Evolutionary conservation across 2,888 invertebrate species (phyloP).

Genomic region (Trachelus stipa): DNA sequence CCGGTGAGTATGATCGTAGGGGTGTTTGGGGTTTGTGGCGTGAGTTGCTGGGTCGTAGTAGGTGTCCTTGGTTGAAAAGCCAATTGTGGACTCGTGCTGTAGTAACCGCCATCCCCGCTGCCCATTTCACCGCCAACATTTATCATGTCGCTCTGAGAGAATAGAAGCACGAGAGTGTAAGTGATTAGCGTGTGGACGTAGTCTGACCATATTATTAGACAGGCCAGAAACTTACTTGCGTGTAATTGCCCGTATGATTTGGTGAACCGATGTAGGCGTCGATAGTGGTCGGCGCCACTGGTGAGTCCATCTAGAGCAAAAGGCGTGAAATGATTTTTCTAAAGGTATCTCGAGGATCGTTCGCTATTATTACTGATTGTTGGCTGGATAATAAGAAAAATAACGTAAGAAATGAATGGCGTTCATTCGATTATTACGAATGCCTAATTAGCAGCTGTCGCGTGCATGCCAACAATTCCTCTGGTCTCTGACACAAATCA

Average conservation of each 20-base stretch:
- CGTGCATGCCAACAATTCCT: too few species aligned
- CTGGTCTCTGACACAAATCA: too few species aligned
- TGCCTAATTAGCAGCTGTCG: neutral
- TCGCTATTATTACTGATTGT: too few species aligned
- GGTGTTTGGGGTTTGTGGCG: constrained; percentile 78
- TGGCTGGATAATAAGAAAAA: constrained; percentile 2
- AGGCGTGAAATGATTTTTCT: constrained; percentile 22
- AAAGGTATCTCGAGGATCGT: neutral
- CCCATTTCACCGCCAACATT: constrained; percentile 68
- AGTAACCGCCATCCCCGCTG: constrained; percentile 71
- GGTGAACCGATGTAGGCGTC: constrained; percentile 65
- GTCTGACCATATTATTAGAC: neutral
- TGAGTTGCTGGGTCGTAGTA: constrained; percentile 66
- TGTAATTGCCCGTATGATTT: constrained; percentile 62
- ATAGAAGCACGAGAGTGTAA: constrained; percentile 19
- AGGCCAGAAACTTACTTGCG: constrained; percentile 55
- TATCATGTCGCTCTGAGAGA: constrained; percentile 58
- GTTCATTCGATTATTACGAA: neutral
- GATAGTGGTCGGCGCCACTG: constrained; percentile 61
- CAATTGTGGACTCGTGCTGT: constrained; percentile 70
- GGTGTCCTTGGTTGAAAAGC: constrained; percentile 62
- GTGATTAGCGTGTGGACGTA: neutral
- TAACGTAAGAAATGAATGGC: neutral
- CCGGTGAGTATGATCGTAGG: constrained; percentile 88
- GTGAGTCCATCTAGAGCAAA: constrained; percentile 69